A percentile compares a stretch with the other conserved stretches of the same genome.
Conservation (phyloP, 2,113 vertebrate genomes). For the Protobothrops mucrosquamatus region DNA sequence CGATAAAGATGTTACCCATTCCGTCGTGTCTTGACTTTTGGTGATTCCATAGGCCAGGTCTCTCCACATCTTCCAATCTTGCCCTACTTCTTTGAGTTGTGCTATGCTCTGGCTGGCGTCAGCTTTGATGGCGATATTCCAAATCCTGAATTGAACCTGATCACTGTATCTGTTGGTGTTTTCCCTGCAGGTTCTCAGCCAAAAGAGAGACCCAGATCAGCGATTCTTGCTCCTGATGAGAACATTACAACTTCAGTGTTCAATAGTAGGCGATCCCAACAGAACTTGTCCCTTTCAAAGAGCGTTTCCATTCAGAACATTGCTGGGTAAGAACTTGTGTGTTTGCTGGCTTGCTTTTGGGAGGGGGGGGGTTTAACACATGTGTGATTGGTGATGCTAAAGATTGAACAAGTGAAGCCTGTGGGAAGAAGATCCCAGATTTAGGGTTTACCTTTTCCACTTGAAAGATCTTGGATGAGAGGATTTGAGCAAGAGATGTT, state of each 20-base stretch:
- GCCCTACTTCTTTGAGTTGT: background rate
- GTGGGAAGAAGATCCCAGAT: background rate
- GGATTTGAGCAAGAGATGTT: no score
- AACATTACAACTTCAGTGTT: conserved; percentile 59
- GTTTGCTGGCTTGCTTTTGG: background rate
- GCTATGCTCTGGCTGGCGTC: background rate
- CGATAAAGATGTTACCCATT: background rate
- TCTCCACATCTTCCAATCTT: background rate
- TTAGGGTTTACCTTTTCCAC: background rate
- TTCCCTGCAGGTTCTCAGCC: conserved; percentile 74
- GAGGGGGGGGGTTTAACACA: accelerated
- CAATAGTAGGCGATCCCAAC: conserved; percentile 75
- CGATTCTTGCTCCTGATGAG: conserved; percentile 86
- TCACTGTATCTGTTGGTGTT: background rate
- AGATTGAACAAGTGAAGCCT: background rate
- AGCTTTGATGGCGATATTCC: background rate
- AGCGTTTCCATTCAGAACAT: conserved; percentile 98
- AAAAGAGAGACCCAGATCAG: conserved; percentile 91
- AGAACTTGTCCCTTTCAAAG: conserved; percentile 83
- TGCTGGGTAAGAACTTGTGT: conserved; percentile 79
- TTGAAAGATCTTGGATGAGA: background rate
- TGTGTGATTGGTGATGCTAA: accelerated
- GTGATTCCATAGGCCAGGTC: background rate
- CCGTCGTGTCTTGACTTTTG: background rate
- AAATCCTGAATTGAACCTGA: background rate